A percentile compares a stretch with the other conserved stretches of the same genome.
Conservation (phyloP, 2,113 vertebrate genomes). For the Stictonetta naevosa region DNA sequence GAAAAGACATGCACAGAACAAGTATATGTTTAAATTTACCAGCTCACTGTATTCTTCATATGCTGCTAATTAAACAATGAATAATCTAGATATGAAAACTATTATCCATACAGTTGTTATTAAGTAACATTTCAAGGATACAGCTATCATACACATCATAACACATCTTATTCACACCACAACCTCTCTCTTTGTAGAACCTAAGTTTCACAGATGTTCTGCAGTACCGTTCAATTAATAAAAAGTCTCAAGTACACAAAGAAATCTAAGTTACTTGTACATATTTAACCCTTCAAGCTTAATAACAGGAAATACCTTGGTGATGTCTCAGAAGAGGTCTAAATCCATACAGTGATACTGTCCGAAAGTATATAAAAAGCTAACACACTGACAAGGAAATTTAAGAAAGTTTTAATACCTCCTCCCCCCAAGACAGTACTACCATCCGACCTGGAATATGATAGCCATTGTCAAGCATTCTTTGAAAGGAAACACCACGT, state of each 20-base stretch:
- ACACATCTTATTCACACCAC: background rate
- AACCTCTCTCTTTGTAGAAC: background rate
- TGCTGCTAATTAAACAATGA: background rate
- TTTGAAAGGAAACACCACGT: background rate
- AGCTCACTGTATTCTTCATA: background rate
- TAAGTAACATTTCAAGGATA: background rate
- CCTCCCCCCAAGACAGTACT: too few species aligned
- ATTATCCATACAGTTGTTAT: background rate
- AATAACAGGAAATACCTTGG: background rate
- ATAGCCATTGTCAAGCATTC: background rate
- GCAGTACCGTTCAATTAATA: background rate
- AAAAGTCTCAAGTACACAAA: background rate
- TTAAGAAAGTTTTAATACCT: background rate
- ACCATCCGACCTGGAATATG: background rate
- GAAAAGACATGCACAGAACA: too few species aligned
- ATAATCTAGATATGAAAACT: background rate
- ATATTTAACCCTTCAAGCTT: background rate
- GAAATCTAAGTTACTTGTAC: background rate
- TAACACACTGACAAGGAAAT: background rate
- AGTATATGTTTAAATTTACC: too few species aligned
- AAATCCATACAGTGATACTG: background rate
- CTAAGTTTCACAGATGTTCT: background rate
- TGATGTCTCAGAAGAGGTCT: background rate
- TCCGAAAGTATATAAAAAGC: accelerated
- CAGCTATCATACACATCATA: accelerated